These are phyloP conservation scores for Aplochiton taeniatus DNA, from an alignment of 2,797 vertebrate genomes.

Conservation along the genomic window DNA sequence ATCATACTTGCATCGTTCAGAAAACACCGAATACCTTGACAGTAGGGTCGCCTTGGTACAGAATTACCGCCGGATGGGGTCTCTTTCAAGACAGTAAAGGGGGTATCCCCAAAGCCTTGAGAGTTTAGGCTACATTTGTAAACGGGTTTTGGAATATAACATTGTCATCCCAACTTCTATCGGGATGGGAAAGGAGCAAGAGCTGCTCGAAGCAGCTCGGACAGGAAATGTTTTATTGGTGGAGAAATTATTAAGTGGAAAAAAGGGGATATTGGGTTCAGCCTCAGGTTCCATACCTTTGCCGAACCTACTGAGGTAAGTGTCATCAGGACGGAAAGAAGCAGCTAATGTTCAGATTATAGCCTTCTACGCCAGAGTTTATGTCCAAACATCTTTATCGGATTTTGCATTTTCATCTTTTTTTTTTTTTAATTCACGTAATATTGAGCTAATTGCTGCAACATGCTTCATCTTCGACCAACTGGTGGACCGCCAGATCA, in stretches of 20 bases:
- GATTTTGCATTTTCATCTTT: too few species aligned
- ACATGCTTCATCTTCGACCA: too few species aligned
- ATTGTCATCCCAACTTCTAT: constrained; percentile 54
- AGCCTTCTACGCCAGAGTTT: too few species aligned
- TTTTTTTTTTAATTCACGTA: too few species aligned
- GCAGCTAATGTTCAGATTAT: too few species aligned
- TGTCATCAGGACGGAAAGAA: not conserved
- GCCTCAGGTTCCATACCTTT: constrained; percentile 91
- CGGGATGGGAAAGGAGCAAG: constrained; percentile 96
- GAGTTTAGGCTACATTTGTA: constrained; percentile 1
- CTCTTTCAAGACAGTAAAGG: constrained; percentile 28
- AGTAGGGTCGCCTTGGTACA: constrained; percentile 19
- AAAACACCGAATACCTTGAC: not conserved
- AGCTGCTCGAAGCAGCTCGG: constrained; percentile 94
- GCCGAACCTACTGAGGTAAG: constrained; percentile 93
- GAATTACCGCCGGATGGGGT: constrained; percentile 11
- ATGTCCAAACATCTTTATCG: too few species aligned
- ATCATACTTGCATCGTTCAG: not conserved
- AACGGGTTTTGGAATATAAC: constrained; percentile 55
- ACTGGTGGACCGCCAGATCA: too few species aligned
- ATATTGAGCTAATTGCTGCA: too few species aligned
- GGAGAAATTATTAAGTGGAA: constrained; percentile 95
- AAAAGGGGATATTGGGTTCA: constrained; percentile 92
- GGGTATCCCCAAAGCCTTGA: constrained; percentile 15
- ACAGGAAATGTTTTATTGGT: constrained; percentile 94